Conservation (phyloP, 2,888 invertebrate genomes). For the Chironomus riparius region DNA sequence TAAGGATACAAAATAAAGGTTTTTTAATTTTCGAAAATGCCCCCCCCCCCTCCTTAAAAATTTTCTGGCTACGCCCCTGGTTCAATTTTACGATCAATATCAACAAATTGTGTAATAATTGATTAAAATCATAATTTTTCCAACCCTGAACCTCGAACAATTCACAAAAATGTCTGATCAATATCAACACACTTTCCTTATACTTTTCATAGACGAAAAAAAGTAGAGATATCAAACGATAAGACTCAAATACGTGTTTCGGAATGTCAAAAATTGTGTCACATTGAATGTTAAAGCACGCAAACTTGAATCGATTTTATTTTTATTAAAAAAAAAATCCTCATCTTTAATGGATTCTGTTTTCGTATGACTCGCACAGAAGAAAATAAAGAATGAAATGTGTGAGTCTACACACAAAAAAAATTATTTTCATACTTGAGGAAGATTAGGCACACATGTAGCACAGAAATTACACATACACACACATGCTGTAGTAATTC, state of each 20-base stretch:
- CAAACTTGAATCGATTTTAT: neutral
- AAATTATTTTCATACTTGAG: neutral
- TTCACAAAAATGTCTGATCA: too few relatives aligned
- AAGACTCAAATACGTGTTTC: neutral
- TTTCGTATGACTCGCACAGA: neutral
- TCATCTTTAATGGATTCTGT: neutral
- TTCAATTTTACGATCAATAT: too few relatives aligned
- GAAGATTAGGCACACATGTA: neutral
- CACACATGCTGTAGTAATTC: neutral
- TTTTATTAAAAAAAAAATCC: neutral
- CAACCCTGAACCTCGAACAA: too few relatives aligned
- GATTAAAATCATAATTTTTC: too few relatives aligned
- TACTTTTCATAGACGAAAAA: neutral
- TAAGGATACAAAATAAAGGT: too few relatives aligned
- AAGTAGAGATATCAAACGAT: neutral
- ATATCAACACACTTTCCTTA: too few relatives aligned
- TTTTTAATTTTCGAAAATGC: too few relatives aligned
- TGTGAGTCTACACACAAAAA: neutral
- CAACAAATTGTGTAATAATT: too few relatives aligned
- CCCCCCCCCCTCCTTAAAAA: too few relatives aligned
- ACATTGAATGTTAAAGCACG: neutral
- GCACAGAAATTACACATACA: neutral
- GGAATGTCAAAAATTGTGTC: neutral
- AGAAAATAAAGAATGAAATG: too few relatives aligned
- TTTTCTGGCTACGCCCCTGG: too few relatives aligned